Percentiles rank a stretch among this genome's conserved stretches.
These are phyloP conservation scores for Onychostruthus taczanowskii DNA, from an alignment of 2,113 vertebrate species.

Conservation along the genomic window DNA sequence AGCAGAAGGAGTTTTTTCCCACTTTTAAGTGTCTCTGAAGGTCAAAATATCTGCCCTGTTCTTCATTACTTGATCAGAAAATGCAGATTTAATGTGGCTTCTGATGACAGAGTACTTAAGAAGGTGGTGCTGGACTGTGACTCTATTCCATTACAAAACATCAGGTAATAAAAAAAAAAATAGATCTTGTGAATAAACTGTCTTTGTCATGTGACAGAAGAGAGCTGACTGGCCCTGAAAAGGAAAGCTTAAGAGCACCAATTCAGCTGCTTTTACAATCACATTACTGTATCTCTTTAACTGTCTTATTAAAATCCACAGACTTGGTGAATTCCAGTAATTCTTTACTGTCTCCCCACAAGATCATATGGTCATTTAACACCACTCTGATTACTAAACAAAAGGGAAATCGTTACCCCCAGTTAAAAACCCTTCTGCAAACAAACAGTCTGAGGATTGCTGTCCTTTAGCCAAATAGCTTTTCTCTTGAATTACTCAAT, in stretches of 20 bases:
- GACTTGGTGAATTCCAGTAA: constrained; percentile 28
- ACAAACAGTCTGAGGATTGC: constrained; percentile 26
- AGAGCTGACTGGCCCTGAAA: background rate
- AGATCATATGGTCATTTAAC: constrained; percentile 26
- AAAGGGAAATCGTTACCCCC: constrained; percentile 31
- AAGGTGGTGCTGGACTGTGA: background rate
- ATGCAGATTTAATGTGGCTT: background rate
- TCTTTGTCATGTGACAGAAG: background rate
- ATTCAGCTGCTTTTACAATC: background rate
- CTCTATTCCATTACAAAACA: background rate
- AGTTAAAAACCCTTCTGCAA: constrained; percentile 28
- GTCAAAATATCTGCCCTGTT: constrained; percentile 19
- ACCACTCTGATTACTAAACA: constrained; percentile 28
- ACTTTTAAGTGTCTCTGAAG: background rate
- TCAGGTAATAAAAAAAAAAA: background rate
- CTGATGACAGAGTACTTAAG: background rate
- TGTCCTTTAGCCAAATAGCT: constrained; percentile 48
- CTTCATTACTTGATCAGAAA: background rate
- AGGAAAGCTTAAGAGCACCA: background rate
- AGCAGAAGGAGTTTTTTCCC: constrained; percentile 30
- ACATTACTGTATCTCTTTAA: constrained; percentile 4
- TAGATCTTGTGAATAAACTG: background rate
- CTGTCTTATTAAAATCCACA: constrained; percentile 32
- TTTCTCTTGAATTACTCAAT: constrained; percentile 53
- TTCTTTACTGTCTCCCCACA: constrained; percentile 34